phyloP scores from a whole-genome alignment of 2,888 invertebrate genomes.

The Drosophila niveifrons region DNA sequence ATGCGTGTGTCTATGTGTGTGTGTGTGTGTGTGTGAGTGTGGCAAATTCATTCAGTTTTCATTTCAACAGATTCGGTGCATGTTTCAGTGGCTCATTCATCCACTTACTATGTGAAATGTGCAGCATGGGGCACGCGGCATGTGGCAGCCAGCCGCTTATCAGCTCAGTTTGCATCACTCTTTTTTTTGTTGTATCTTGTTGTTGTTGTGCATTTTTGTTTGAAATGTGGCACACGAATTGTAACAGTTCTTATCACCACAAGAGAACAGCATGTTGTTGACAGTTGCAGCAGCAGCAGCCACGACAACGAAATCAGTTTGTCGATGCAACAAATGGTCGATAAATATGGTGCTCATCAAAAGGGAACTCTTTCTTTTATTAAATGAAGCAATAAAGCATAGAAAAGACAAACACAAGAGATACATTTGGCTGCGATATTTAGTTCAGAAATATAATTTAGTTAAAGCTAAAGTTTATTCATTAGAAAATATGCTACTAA shows the following conservation, averaged over 20 bases:
- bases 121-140: constrained; percentile 6
- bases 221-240: constrained; percentile 28
- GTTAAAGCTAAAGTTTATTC: too few species aligned
- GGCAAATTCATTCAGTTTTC: constrained; percentile 72
- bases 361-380: too few species aligned
- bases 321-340: constrained; percentile 13
- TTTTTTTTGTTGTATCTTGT: constrained; percentile 13
- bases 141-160: constrained; percentile 53
- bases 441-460: too few species aligned
- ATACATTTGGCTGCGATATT: too few species aligned
- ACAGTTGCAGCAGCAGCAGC: background rate
- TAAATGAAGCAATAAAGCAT: too few species aligned
- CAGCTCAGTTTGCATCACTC: constrained; percentile 27
- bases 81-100: constrained; percentile 71
- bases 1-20: constrained; percentile 26
- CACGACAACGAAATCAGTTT: background rate
- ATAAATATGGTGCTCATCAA: background rate
- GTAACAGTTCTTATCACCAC: constrained; percentile 21
- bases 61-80: constrained; percentile 50
- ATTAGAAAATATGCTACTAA: too few species aligned
- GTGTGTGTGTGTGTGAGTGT: constrained; percentile 41
- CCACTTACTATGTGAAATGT: constrained; percentile 44
- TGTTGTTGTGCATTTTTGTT: background rate
- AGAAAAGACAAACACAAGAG: too few species aligned
- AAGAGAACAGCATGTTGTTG: background rate